phyloP scores from a whole-genome alignment of 2,113 vertebrate species.

The Dicentrarchus labrax region DNA sequence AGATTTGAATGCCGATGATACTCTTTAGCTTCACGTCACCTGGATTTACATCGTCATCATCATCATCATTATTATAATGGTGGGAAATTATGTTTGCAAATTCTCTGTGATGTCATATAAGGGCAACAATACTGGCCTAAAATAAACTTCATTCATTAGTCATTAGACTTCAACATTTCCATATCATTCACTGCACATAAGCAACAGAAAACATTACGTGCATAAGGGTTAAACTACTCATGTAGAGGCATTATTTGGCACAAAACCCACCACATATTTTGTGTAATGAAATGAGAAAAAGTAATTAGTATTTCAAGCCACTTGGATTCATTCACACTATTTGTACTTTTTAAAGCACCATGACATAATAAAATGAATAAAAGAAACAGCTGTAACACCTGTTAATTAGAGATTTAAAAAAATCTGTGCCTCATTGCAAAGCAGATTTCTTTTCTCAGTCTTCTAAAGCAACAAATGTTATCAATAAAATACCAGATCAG shows the following conservation, averaged over 20 bases:
- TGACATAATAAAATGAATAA: background rate
- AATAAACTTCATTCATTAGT: too few relatives aligned
- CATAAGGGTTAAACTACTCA: background rate
- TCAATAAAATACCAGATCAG: constrained; percentile 26
- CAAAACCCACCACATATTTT: background rate
- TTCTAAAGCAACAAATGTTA: constrained; percentile 34
- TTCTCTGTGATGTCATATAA: background rate
- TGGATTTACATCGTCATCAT: background rate
- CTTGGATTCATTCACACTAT: background rate
- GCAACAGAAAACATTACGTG: background rate
- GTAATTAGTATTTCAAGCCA: background rate
- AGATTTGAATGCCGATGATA: background rate
- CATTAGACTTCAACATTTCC: background rate
- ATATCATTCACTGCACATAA: background rate
- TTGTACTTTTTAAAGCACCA: background rate
- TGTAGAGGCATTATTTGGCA: background rate
- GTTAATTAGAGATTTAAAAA: constrained; percentile 14
- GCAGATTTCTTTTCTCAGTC: constrained; percentile 6
- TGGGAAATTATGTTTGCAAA: background rate
- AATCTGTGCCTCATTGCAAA: background rate
- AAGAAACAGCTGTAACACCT: constrained; percentile 21
- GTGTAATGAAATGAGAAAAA: background rate
- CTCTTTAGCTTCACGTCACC: background rate
- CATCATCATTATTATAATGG: background rate
- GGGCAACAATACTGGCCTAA: background rate